Evolutionary conservation across 2,888 invertebrate genomes (phyloP).

Genomic region (Drosophila maculinotata): DNA sequence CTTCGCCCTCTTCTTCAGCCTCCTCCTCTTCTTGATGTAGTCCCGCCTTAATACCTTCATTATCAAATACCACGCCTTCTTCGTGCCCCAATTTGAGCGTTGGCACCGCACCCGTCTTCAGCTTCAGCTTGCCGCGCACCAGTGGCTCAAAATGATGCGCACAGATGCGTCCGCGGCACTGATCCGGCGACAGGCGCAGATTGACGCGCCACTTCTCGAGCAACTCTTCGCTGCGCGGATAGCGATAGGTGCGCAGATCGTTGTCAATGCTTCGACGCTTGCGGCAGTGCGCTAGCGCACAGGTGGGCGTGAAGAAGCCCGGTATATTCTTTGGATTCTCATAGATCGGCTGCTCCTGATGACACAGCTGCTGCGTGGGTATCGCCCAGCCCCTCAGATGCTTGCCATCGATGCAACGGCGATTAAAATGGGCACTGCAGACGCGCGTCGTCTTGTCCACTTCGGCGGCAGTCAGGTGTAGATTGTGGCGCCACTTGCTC

Average conservation of each 20-base stretch:
- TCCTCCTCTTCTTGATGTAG: conserved; percentile 46
- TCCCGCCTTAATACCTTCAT: conserved; percentile 61
- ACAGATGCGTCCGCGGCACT: conserved; percentile 76
- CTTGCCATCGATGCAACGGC: conserved; percentile 80
- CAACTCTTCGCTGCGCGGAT: conserved; percentile 69
- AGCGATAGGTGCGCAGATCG: conserved; percentile 75
- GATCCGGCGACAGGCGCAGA: conserved; percentile 63
- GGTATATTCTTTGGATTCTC: conserved; percentile 80
- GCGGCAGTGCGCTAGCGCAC: conserved; percentile 75
- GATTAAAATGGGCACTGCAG: conserved; percentile 78
- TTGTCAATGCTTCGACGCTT: conserved; percentile 69
- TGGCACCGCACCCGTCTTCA: conserved; percentile 78
- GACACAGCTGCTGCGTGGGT: conserved; percentile 75
- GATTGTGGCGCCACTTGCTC: conserved; percentile 80
- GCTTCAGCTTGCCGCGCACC: conserved; percentile 73
- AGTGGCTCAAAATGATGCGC: conserved; percentile 75
- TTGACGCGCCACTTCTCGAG: conserved; percentile 79
- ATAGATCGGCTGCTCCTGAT: conserved; percentile 67
- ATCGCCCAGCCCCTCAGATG: conserved; percentile 75
- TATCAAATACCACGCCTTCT: conserved; percentile 68
- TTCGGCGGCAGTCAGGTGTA: conserved; percentile 58
- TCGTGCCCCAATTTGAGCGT: conserved; percentile 77
- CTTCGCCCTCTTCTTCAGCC: conserved; percentile 10
- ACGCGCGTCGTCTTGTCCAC: conserved; percentile 59
- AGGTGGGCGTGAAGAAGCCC: conserved; percentile 72